phyloP scores from a whole-genome alignment of 1,140 invertebrate species.

The Sipha flava region DNA sequence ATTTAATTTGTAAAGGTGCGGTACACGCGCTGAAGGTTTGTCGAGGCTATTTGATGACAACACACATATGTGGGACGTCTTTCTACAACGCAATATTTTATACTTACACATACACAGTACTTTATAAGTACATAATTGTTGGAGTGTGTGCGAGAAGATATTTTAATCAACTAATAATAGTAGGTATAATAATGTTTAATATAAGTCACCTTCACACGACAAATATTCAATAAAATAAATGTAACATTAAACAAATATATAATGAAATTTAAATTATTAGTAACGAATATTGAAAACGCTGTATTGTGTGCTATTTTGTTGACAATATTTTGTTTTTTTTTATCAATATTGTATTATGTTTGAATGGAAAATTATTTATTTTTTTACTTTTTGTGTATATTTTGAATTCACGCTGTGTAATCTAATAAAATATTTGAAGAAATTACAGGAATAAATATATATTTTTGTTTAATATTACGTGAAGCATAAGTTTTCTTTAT shows the following conservation, averaged over 20 bases:
- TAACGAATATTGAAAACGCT: not conserved
- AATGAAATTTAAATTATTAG: not conserved
- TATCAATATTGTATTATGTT: not conserved
- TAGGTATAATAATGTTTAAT: too few species aligned
- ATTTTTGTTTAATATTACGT: too few species aligned
- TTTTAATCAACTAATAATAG: not conserved
- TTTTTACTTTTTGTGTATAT: not conserved
- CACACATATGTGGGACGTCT: not conserved
- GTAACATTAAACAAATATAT: not conserved
- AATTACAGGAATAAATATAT: too few species aligned
- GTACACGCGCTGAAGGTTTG: not conserved
- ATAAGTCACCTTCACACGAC: not conserved
- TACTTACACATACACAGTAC: not conserved
- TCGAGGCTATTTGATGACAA: constrained; percentile 1
- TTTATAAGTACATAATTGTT: too few species aligned
- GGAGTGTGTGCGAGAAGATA: too few species aligned
- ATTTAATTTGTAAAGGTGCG: not conserved
- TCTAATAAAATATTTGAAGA: too few species aligned
- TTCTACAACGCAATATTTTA: not conserved
- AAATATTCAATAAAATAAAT: not conserved
- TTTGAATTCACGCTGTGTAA: too few species aligned
- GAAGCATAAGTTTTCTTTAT: too few species aligned
- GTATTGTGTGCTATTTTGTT: not conserved
- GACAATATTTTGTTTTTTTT: not conserved
- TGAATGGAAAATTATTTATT: not conserved